Evolutionary conservation across 1,140 invertebrate species (phyloP).

Genomic region (Dendroctonus ponderosae): DNA sequence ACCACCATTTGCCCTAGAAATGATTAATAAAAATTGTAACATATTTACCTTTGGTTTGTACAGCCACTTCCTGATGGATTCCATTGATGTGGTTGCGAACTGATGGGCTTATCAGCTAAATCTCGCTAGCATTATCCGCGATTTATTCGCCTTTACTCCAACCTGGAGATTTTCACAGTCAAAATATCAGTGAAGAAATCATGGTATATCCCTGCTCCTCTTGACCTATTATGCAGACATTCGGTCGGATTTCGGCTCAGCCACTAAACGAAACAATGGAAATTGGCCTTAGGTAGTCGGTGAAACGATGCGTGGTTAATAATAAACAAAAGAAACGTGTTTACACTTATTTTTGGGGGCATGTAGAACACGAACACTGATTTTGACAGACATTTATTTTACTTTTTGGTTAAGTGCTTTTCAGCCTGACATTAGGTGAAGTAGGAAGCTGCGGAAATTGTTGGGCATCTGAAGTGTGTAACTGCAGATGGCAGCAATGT

Average conservation of each 20-base stretch:
- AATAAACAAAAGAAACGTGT: no score
- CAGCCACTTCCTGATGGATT: slow-evolving; percentile 88
- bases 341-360: no score
- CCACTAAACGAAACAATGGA: no score
- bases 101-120: slow-evolving; percentile 8
- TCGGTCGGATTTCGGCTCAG: no score
- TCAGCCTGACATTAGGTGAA: background rate
- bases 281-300: no score
- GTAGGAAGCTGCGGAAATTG: no score
- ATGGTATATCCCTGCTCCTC: slow-evolving; percentile 21
- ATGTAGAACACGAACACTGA: slow-evolving; percentile 1
- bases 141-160: background rate
- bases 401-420: background rate
- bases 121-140: slow-evolving; percentile 9
- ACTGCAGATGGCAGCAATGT: no score
- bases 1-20: slow-evolving; percentile 15
- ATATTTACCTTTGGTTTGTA: slow-evolving; percentile 81
- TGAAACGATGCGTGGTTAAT: no score
- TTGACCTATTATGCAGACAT: slow-evolving; percentile 22
- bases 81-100: slow-evolving; percentile 58
- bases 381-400: slow-evolving; percentile 17
- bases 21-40: background rate
- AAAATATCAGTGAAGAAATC: slow-evolving; percentile 7
- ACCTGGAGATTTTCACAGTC: background rate
- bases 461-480: no score